Base-by-base conservation (phyloP, 2,888 invertebrate species). In the Drosophila subquinaria region DNA sequence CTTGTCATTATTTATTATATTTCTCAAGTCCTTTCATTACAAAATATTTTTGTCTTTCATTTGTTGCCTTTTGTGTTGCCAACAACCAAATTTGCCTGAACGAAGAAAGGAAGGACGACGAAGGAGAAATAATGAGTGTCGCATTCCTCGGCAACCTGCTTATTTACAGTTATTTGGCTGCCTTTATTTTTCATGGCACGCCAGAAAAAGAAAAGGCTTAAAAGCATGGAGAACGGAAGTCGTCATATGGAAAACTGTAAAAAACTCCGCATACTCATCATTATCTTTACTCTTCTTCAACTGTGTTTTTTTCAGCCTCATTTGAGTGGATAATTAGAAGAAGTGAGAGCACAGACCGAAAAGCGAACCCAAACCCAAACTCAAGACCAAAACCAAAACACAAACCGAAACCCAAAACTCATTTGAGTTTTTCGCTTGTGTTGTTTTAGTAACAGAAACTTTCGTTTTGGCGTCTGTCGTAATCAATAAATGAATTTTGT, bases 1-100 rank as follows among this genome's bases (percentile, higher is more conserved):
- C 78, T 81, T 81, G 85, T 79, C 85, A 86, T 86, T 86, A 86
- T 86, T 86, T 86, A 86, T 86, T 86, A 88, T 81, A 88, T 84
- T 84, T 75, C 77, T 80, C 82, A 71, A 85, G 85, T 88, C 88
- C 85, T 88, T 88, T 86, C 81, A 86, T 86, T 86, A 85, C 77
- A 81, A 82, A 82, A 84, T 84, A 84, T 87, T 84, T 84, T 71
- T 72, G 76, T 77, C 83, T 79, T 69, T 84, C 81, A 86, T 84
- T 84, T 86, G 84, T 83, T 81, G 79, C 68, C 79, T 70, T 79
- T 74, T 78, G 60, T 67, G 43, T 9, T 53, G 43, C 48, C 70
- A 70, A 57, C 35, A 70, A 57, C 35, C 57, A 69, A 76, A 76
- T 69, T 76, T 68, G 64, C 51, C 40, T 66, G 42, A 47, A 23